Percentiles rank a stretch among this genome's conserved stretches.
These are phyloP conservation scores for Acanthiza pusilla DNA, from an alignment of 2,797 vertebrate species.

Conservation along the genomic window DNA sequence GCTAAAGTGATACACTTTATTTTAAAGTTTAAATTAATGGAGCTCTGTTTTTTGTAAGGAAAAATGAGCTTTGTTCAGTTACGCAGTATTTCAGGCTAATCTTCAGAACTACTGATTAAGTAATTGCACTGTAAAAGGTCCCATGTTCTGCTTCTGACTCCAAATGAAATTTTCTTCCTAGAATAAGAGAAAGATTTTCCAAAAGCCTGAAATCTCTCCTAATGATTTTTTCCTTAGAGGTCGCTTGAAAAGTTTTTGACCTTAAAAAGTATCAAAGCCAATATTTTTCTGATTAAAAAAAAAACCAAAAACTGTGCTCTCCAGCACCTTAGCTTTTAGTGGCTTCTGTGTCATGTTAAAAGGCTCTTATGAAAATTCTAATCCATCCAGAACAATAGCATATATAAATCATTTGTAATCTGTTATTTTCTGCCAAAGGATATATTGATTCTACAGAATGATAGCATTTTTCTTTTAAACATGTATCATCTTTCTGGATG, in stretches of 20 bases:
- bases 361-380: conserved; percentile 28
- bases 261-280: conserved; percentile 44
- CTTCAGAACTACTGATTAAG: conserved; percentile 42
- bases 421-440: conserved; percentile 30
- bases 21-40: neutral
- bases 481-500: conserved; percentile 18
- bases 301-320: neutral
- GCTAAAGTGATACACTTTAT: neutral
- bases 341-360: neutral
- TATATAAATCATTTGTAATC: neutral
- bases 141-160: conserved; percentile 15
- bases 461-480: neutral
- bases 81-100: conserved; percentile 15
- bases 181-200: conserved; percentile 1
- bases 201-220: neutral
- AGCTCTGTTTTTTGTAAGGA: neutral
- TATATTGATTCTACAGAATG: conserved; percentile 22
- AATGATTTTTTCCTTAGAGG: conserved; percentile 15
- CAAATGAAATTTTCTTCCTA: conserved; percentile 27
- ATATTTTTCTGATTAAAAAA: neutral
- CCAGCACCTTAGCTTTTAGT: neutral
- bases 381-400: conserved; percentile 4
- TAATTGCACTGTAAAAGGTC: conserved; percentile 40
- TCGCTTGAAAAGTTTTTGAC: conserved; percentile 56
- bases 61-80: neutral